Evolutionary conservation across 2,797 vertebrate genomes (phyloP).

Genomic region (Apodemus agrarius): DNA sequence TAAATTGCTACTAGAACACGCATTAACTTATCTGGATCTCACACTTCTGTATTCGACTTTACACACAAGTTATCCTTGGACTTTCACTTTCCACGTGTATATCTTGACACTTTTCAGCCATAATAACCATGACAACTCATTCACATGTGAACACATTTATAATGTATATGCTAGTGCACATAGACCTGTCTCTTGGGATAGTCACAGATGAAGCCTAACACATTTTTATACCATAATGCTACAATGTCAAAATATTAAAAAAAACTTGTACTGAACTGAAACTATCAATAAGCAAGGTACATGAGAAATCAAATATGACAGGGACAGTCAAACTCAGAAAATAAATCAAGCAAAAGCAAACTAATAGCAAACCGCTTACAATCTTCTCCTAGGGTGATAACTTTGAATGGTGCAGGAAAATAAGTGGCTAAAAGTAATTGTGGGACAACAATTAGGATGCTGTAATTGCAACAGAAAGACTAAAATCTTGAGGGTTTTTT

Average conservation of each 20-base stretch:
- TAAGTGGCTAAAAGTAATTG: background rate
- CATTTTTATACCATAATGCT: background rate
- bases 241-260: background rate
- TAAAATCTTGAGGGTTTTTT: background rate
- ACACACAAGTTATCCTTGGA: background rate
- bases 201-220: background rate
- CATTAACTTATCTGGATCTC: background rate
- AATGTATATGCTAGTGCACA: background rate
- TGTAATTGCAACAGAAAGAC: background rate
- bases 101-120: background rate
- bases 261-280: background rate
- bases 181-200: background rate
- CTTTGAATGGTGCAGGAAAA: background rate
- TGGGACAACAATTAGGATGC: background rate
- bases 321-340: background rate
- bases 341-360: background rate
- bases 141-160: background rate
- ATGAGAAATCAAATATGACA: background rate
- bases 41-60: background rate
- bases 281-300: background rate
- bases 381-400: background rate
- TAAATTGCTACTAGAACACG: background rate
- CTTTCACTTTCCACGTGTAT: background rate
- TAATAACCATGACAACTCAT: background rate
- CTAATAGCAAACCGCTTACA: background rate